These are phyloP conservation scores for Prunella strophiata DNA, from an alignment of 2,797 vertebrate genomes.

Conservation along the genomic window DNA sequence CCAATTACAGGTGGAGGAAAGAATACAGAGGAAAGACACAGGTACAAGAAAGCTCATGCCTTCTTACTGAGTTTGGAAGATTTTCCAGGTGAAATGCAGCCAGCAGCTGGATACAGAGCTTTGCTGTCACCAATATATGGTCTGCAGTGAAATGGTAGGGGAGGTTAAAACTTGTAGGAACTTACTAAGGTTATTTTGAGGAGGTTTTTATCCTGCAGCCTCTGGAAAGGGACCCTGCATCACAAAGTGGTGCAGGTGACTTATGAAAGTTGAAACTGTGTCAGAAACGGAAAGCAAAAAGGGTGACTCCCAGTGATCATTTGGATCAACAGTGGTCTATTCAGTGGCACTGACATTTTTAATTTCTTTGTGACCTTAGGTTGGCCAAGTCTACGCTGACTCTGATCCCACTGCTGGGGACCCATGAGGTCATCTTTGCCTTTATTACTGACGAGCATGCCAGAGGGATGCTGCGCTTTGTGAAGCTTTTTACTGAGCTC, in stretches of 20 bases:
- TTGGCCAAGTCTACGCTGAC: slow-evolving; percentile 95
- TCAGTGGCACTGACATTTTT: background rate
- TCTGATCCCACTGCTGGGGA: slow-evolving; percentile 93
- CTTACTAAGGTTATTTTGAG: background rate
- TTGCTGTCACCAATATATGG: background rate
- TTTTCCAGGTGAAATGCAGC: background rate
- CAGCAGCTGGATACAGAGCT: background rate
- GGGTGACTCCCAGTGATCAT: background rate
- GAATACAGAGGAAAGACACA: background rate
- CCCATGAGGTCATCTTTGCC: slow-evolving; percentile 97
- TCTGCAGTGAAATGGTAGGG: background rate
- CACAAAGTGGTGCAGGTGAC: background rate
- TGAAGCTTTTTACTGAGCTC: slow-evolving; percentile 94
- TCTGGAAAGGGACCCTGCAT: background rate
- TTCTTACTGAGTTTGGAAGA: background rate
- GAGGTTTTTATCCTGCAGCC: background rate
- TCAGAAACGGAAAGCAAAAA: background rate
- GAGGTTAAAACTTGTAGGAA: background rate
- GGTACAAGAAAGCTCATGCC: background rate
- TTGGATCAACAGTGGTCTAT: background rate
- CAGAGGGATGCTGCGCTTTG: slow-evolving; percentile 88
- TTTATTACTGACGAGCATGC: slow-evolving; percentile 95
- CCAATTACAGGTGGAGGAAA: background rate
- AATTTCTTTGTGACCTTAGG: slow-evolving; percentile 71
- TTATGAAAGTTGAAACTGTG: background rate